Conservation (phyloP, 2,113 vertebrate genomes). For the Rhadina sibilatrix region DNA sequence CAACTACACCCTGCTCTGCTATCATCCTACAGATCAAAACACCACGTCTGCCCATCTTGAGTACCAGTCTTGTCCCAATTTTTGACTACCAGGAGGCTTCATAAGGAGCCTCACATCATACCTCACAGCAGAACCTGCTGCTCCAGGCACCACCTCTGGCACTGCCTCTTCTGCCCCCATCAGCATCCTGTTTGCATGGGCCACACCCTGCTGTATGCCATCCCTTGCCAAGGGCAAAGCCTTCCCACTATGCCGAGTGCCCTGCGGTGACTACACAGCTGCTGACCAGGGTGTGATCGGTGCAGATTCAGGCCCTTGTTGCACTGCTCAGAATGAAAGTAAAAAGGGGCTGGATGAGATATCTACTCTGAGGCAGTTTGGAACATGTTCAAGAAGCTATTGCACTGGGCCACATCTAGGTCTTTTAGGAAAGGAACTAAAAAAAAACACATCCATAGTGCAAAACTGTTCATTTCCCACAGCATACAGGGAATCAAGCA, state of each 20-base stretch:
- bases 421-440: background rate
- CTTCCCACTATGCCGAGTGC: fast-evolving
- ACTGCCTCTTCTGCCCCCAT: background rate
- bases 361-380: background rate
- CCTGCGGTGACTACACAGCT: too few species aligned
- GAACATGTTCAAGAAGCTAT: background rate
- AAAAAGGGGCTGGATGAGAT: background rate
- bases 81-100: background rate
- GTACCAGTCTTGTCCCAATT: background rate
- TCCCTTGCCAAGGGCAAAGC: fast-evolving
- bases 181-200: background rate
- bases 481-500: background rate
- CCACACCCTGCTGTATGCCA: fast-evolving
- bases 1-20: background rate
- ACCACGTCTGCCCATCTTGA: background rate
- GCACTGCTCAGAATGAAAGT: background rate
- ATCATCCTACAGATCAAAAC: background rate
- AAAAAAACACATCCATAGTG: background rate
- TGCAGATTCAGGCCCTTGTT: background rate
- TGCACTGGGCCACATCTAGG: background rate
- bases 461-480: background rate
- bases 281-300: fast-evolving
- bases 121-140: background rate
- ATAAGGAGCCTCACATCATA: too few species aligned
- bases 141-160: background rate